Conservation (phyloP, 2,888 invertebrate genomes). For the Sturmia bella region DNA sequence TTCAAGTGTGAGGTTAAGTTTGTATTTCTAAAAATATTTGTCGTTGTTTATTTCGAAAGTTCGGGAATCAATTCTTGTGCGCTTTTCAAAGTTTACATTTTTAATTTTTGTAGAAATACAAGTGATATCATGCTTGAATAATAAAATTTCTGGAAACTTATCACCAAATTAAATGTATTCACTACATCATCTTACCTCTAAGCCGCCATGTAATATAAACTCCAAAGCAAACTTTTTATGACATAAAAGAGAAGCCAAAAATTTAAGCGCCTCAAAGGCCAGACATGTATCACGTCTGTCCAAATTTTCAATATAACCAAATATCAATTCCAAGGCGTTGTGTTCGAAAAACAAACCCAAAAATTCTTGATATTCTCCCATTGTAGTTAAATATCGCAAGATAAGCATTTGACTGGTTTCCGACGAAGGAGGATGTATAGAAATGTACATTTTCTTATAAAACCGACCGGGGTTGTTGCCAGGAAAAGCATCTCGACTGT, state of each 20-base stretch:
- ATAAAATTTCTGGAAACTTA: too few species aligned
- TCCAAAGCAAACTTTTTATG: conserved; percentile 99
- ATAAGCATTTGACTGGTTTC: conserved; percentile 96
- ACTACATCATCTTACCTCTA: conserved; percentile 84
- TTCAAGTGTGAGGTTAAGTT: too few species aligned
- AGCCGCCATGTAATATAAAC: conserved; percentile 93
- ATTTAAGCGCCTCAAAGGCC: conserved; percentile 98
- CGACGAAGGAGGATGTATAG: conserved; percentile 93
- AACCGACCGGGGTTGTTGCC: conserved; percentile 73
- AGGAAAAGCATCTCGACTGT: conserved; percentile 78
- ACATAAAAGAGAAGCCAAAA: conserved; percentile 95
- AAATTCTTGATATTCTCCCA: conserved; percentile 99
- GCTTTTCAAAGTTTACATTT: too few species aligned
- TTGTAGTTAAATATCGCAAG: conserved; percentile 95
- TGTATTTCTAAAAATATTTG: too few species aligned
- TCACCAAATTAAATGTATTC: neutral
- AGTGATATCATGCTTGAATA: too few species aligned
- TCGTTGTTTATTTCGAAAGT: too few species aligned
- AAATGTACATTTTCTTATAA: conserved; percentile 84
- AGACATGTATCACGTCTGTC: conserved; percentile 94
- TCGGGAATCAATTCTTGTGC: too few species aligned
- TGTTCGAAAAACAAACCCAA: conserved; percentile 96
- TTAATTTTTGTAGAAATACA: neutral
- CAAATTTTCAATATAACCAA: conserved; percentile 93
- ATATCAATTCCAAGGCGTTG: conserved; percentile 93